A percentile compares a stretch with the other conserved stretches of the same genome.
Evolutionary conservation across 2,113 vertebrate species (phyloP).

Genomic region (Ictidomys tridecemlineatus): DNA sequence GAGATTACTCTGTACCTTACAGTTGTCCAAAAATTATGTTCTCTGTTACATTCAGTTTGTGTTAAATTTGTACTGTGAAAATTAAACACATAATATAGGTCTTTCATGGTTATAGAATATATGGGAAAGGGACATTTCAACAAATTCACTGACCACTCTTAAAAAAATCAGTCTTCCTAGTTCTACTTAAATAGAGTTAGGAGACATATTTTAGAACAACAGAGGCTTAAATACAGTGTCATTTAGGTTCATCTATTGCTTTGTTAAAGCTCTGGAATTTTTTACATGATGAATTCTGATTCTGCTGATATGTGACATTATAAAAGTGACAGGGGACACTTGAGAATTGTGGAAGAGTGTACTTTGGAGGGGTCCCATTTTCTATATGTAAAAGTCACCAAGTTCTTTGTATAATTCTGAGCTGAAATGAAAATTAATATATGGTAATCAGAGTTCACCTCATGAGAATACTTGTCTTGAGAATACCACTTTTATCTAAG

Average conservation of each 20-base stretch:
- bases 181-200: not conserved
- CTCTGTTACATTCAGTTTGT: not conserved
- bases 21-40: not conserved
- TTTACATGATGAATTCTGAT: conserved; percentile 37
- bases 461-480: conserved; percentile 71
- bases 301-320: conserved; percentile 44
- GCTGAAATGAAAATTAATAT: conserved; percentile 77
- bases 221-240: not conserved
- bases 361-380: conserved; percentile 63
- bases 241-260: not conserved
- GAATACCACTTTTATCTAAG: conserved; percentile 77
- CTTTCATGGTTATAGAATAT: not conserved
- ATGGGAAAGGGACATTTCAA: not conserved
- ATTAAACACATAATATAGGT: not conserved
- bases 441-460: conserved; percentile 74
- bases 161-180: not conserved
- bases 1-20: not conserved
- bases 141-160: not conserved
- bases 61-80: not conserved
- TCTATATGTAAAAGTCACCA: conserved; percentile 63
- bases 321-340: conserved; percentile 32
- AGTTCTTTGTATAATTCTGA: conserved; percentile 67
- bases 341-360: conserved; percentile 57
- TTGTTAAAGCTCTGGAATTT: conserved; percentile 17
- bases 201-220: not conserved